phyloP scores from a whole-genome alignment of 1,140 invertebrate genomes.

The Mycetomoellerius zeteki region DNA sequence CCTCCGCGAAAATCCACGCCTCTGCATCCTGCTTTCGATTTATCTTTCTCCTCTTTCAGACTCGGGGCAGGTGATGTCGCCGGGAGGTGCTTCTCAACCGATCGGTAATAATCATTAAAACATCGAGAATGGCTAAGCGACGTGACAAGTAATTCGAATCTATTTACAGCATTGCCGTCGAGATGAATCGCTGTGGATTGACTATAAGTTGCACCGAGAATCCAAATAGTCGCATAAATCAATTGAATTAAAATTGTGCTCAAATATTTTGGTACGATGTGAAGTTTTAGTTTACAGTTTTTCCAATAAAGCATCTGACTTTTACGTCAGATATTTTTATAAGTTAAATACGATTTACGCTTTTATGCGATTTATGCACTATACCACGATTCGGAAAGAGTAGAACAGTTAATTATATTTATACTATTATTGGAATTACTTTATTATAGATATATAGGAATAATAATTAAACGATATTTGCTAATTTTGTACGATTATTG shows the following conservation, averaged over 20 bases:
- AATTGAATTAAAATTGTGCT: neutral
- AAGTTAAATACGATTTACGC: constrained; percentile 29
- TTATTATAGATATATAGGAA: neutral
- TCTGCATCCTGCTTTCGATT: constrained; percentile 81
- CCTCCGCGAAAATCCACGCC: constrained; percentile 77
- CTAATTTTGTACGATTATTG: constrained; percentile 29
- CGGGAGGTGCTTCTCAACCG: constrained; percentile 53
- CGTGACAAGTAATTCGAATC: constrained; percentile 11
- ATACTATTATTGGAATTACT: constrained; percentile 24
- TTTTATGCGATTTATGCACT: too few species aligned
- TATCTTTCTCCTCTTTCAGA: constrained; percentile 79
- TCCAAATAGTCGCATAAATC: neutral
- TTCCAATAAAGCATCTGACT: neutral
- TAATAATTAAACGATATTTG: constrained; percentile 14
- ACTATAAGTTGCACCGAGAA: neutral
- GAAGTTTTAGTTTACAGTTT: neutral
- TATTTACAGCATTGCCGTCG: neutral
- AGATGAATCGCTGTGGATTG: neutral
- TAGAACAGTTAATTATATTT: constrained; percentile 9
- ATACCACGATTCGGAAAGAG: neutral
- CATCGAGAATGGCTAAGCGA: constrained; percentile 23
- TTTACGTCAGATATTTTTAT: neutral
- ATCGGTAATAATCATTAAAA: constrained; percentile 66
- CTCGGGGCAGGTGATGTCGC: constrained; percentile 73
- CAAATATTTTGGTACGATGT: neutral